Percentiles rank a stretch among this genome's conserved stretches.
These are phyloP conservation scores for Trachelus iudaicus DNA, from an alignment of 2,888 invertebrate species.

Conservation along the genomic window DNA sequence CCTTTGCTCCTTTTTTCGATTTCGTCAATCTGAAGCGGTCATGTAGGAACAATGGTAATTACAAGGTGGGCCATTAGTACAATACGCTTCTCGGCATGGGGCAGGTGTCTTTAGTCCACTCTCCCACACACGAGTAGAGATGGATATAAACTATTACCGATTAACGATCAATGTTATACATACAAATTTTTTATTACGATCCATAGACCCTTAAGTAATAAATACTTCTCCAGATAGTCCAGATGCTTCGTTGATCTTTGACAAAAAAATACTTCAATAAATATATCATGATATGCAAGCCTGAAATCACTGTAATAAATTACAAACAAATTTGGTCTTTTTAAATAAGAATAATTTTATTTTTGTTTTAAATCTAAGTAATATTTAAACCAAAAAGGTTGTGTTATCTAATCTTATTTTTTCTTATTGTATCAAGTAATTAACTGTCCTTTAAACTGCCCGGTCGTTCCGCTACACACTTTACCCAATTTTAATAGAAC, in stretches of 20 bases:
- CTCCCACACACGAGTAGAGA: conserved; percentile 35
- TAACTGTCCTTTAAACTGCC: neutral
- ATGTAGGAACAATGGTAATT: conserved; percentile 49
- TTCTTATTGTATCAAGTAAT: neutral
- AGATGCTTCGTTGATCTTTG: too few species aligned
- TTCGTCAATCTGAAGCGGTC: conserved; percentile 32
- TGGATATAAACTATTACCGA: conserved; percentile 27
- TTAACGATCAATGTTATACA: neutral
- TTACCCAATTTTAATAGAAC: neutral
- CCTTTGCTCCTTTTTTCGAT: conserved; percentile 14
- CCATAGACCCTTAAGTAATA: too few species aligned
- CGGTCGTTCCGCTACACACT: neutral
- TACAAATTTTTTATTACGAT: neutral
- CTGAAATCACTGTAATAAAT: neutral
- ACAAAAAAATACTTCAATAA: neutral
- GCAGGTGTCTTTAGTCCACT: conserved; percentile 43
- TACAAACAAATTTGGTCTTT: neutral
- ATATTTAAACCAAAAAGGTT: neutral
- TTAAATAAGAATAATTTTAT: neutral
- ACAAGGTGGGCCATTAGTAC: conserved; percentile 47
- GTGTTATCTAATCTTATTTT: neutral
- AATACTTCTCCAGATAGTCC: too few species aligned
- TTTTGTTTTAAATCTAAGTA: neutral
- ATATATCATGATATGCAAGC: neutral
- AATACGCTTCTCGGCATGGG: conserved; percentile 46